Evolutionary conservation across 2,113 vertebrate species (phyloP), one percentile per base, ranked within the genome.

Genomic region (Accipiter cooperii): DNA sequence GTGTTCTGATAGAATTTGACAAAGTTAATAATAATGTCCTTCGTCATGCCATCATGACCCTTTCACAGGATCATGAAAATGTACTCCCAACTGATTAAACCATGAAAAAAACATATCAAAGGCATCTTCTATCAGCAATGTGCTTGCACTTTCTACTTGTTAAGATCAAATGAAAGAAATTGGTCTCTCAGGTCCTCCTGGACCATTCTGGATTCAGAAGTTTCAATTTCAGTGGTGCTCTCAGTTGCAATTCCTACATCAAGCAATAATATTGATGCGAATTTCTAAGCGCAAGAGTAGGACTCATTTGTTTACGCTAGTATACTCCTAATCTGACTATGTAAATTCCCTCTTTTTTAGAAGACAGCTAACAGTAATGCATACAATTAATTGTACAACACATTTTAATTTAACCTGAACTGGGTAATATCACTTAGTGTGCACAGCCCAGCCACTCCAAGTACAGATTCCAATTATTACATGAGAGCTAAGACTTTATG

Each of bases 401-500:
- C 44, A 47, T 64, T 89, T 87, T 76, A 61, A 42, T 84, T 88
- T 85, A 94, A 73, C 29, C 31, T 8, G 5, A 96, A 89, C 47
- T 83, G 73, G 69, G 80, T 70, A 94, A 36, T 58, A 97, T 55
- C 65, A 64, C 46, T 46, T 75, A 31, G 66, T 47, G 31, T 65
- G 83, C 52, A 44, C 13, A n/a, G 51, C 36, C 46, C 77, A 92
- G 51, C 15, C 65, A 68, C 17, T 76, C 38, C 75, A 47, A 52
- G 28, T 91, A 95, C 49, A 80, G 44, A 84, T 78, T 96, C 64
- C 89, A 94, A 91, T 94, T 93, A 96, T 84, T 95, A 83, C 77
- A 92, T 60, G 94, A 93, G 75, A 95, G 46, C 69, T 94, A 94
- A 83, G 88, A 88, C 93, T 97, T 96, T 95, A 97, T 93, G 79